Conservation (phyloP, 2,797 vertebrate species). For the Chaenodraco wilsoni region DNA sequence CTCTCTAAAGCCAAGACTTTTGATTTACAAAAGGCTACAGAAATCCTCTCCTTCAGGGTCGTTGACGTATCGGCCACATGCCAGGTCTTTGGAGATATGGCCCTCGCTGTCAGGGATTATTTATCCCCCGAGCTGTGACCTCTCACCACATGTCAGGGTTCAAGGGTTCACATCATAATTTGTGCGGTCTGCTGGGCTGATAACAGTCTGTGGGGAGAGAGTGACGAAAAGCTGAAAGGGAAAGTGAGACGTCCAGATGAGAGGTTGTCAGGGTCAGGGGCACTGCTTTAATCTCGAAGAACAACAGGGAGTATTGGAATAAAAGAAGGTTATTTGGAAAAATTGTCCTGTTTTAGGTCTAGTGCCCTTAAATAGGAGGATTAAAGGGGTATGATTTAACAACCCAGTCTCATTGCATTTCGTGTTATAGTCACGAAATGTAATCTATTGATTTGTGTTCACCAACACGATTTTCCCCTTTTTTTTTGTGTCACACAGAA, state of each 20-base stretch:
- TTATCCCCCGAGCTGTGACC: conserved; percentile 26
- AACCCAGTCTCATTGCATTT: too few species aligned
- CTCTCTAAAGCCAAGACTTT: background rate
- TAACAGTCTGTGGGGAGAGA: conserved; percentile 13
- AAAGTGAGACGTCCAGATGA: background rate
- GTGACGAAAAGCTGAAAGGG: background rate
- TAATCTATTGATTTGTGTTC: too few species aligned
- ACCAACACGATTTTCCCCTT: too few species aligned
- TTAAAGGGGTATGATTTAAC: too few species aligned
- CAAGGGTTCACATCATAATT: conserved; percentile 61
- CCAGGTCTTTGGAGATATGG: background rate
- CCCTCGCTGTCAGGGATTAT: conserved; percentile 4
- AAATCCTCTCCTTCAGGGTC: background rate
- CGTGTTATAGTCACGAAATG: too few species aligned
- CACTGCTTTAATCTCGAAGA: conserved; percentile 6
- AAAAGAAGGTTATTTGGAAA: conserved; percentile 16
- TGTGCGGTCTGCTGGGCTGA: conserved; percentile 9
- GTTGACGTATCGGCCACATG: background rate
- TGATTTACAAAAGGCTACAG: background rate
- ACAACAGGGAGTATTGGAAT: background rate
- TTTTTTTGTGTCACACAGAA: too few species aligned
- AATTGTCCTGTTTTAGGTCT: background rate
- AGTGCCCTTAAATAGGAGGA: background rate
- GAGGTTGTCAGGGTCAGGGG: conserved; percentile 21
- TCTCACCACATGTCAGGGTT: conserved; percentile 21